phyloP scores from a whole-genome alignment of 2,113 vertebrate genomes.

The Apaloderma vittatum region DNA sequence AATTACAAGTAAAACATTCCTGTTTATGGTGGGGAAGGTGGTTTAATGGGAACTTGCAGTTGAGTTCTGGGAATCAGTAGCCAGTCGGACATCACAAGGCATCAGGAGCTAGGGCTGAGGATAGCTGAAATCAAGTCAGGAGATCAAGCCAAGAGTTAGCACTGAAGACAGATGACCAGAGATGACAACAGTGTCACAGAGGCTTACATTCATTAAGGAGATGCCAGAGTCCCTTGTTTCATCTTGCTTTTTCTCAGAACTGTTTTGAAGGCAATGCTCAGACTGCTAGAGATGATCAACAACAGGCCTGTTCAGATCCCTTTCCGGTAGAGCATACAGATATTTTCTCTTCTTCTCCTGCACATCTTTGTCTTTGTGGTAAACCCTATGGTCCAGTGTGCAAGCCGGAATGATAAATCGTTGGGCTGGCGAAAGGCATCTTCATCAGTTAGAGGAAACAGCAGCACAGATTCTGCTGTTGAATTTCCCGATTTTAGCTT shows the following conservation, averaged over 20 bases:
- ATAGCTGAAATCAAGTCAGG: not conserved
- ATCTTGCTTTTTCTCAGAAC: not conserved
- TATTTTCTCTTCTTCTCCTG: not conserved
- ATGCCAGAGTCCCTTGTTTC: not conserved
- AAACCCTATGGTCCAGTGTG: not conserved
- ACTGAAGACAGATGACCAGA: not conserved
- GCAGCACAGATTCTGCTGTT: not conserved
- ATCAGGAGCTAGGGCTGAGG: not conserved
- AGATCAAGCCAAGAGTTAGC: not conserved
- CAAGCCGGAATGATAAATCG: rapidly evolving
- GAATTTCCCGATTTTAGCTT: not conserved
- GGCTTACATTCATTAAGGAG: not conserved
- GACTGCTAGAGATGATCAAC: not conserved
- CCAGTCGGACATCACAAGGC: not conserved
- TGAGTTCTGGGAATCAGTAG: not conserved
- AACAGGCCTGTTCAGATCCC: not conserved
- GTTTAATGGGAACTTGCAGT: not conserved
- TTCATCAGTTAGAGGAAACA: not conserved
- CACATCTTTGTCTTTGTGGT: not conserved
- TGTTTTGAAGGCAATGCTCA: not conserved
- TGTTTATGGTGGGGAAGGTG: not conserved
- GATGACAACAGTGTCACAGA: not conserved
- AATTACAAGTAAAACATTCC: not conserved
- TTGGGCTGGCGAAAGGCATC: not conserved
- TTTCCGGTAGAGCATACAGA: not conserved